These are phyloP conservation scores for Megaceryle torquata DNA, from an alignment of 2,113 vertebrate species.

Conservation along the genomic window DNA sequence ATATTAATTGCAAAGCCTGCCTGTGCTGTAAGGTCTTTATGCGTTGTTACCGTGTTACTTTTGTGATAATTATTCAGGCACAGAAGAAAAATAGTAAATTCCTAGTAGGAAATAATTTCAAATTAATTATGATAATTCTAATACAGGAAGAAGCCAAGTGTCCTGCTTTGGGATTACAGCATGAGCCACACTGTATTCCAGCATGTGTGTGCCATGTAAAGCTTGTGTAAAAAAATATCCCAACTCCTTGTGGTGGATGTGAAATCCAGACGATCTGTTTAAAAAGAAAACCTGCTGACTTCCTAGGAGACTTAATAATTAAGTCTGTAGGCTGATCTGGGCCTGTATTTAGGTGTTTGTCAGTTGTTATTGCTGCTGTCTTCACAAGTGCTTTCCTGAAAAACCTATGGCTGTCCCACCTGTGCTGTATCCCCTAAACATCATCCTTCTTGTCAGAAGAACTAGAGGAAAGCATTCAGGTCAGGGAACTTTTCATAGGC, in stretches of 20 bases:
- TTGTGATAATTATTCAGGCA: too few relatives aligned
- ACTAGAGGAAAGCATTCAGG: conserved; percentile 81
- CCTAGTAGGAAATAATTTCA: too few relatives aligned
- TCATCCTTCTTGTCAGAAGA: conserved; percentile 83
- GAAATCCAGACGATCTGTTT: neutral
- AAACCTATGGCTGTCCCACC: conserved; percentile 82
- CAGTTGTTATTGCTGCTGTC: neutral
- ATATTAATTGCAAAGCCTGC: too few relatives aligned
- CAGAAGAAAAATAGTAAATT: too few relatives aligned
- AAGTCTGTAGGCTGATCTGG: neutral
- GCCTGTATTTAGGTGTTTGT: too few relatives aligned
- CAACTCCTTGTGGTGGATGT: neutral
- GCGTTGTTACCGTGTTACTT: too few relatives aligned
- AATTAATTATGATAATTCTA: too few relatives aligned
- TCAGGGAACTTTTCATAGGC: conserved; percentile 83
- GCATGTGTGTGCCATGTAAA: too few relatives aligned
- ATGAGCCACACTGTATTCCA: too few relatives aligned
- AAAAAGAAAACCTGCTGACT: neutral
- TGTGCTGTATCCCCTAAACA: conserved; percentile 85
- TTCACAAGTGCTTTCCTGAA: conserved; percentile 79
- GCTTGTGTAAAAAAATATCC: neutral
- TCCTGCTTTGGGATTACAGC: too few relatives aligned
- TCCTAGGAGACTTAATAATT: neutral
- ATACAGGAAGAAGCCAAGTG: too few relatives aligned
- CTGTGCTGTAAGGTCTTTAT: too few relatives aligned